Evolutionary conservation across 2,797 vertebrate genomes (phyloP).

Genomic region (Leuciscus waleckii): DNA sequence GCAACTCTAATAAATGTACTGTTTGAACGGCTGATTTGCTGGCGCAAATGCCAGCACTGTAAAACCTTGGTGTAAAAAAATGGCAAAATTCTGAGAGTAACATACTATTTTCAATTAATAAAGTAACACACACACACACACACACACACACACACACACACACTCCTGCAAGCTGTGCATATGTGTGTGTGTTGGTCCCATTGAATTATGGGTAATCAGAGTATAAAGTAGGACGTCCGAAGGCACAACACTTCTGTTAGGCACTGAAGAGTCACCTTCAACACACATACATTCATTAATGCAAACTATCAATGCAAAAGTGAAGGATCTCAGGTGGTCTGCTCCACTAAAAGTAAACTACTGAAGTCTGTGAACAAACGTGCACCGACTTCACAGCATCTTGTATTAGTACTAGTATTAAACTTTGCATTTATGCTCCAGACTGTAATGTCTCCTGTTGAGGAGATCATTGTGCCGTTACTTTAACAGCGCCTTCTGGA

Average conservation of each 20-base stretch:
- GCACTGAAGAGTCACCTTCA: conserved; percentile 29
- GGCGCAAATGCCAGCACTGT: too few species aligned
- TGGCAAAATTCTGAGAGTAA: too few species aligned
- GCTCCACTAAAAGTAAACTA: conserved; percentile 23
- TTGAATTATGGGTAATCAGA: conserved; percentile 20
- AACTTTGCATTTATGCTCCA: neutral
- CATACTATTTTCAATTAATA: too few species aligned
- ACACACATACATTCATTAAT: neutral
- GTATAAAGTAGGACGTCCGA: conserved; percentile 13
- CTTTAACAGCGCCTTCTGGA: neutral
- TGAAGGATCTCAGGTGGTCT: conserved; percentile 37
- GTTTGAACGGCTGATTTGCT: neutral
- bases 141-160: too few species aligned
- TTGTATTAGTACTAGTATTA: neutral
- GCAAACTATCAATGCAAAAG: conserved; percentile 28
- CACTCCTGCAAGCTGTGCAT: neutral
- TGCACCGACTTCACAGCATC: neutral
- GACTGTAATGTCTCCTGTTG: neutral
- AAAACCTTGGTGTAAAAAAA: too few species aligned
- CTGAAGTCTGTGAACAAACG: neutral
- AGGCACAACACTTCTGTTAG: conserved; percentile 14
- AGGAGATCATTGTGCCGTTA: neutral
- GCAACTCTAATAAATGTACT: neutral
- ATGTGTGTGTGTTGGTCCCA: neutral
- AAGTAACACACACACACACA: too few species aligned